Conservation (phyloP, 2,113 vertebrate species). For the Suricata suricatta region DNA sequence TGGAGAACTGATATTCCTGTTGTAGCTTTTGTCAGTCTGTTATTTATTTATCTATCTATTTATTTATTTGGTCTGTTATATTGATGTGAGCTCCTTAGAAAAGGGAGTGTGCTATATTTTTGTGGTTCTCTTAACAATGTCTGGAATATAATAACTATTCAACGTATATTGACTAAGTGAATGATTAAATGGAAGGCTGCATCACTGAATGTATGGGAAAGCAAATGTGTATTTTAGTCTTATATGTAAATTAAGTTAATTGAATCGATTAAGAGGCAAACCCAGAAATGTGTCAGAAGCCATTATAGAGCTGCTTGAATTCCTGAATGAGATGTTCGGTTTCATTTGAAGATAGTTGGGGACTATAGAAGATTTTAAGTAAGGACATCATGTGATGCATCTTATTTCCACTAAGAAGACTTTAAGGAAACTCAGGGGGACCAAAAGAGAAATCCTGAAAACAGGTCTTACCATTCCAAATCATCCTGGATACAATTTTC, state of each 20-base stretch:
- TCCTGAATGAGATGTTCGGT: background rate
- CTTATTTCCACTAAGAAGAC: background rate
- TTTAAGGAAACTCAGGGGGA: background rate
- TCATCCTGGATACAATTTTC: background rate
- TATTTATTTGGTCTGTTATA: background rate
- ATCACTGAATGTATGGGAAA: background rate
- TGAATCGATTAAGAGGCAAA: background rate
- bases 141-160: background rate
- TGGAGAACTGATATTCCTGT: background rate
- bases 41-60: background rate
- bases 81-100: background rate
- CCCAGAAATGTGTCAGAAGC: background rate
- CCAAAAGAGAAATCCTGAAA: background rate
- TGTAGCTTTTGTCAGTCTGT: background rate
- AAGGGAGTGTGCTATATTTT: background rate
- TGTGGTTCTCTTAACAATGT: background rate
- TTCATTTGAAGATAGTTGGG: background rate
- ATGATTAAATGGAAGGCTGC: background rate
- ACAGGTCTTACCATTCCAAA: background rate
- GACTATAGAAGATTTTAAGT: background rate
- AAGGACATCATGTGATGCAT: background rate
- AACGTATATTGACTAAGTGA: background rate
- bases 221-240: background rate
- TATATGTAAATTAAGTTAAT: background rate
- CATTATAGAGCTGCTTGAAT: background rate